Conservation (phyloP, 2,113 vertebrate genomes). For the Ochotona princeps region DNA sequence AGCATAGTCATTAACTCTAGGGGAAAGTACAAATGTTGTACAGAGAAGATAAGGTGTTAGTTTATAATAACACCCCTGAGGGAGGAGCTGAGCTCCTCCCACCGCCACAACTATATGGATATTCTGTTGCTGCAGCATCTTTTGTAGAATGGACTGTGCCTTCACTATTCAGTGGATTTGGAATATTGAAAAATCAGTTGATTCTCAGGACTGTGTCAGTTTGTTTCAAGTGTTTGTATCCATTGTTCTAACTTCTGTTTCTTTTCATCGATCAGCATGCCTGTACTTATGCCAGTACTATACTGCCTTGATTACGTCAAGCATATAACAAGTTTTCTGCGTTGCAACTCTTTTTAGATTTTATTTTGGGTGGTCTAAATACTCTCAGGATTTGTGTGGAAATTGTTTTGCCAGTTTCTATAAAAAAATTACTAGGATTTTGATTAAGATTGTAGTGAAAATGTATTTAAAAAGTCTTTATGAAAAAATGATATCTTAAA, state of each 20-base stretch:
- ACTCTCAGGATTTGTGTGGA: slow-evolving; percentile 9
- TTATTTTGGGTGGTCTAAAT: slow-evolving; percentile 9
- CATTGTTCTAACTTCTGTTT: too few relatives aligned
- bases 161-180: not conserved
- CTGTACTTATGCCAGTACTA: too few relatives aligned
- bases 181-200: not conserved
- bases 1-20: slow-evolving; percentile 6
- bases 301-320: not conserved
- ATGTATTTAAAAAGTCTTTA: not conserved
- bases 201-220: not conserved
- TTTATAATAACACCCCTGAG: too few relatives aligned
- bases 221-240: not conserved
- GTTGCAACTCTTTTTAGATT: not conserved
- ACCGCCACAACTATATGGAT: not conserved
- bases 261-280: not conserved
- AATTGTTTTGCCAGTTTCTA: slow-evolving; percentile 13
- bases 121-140: not conserved
- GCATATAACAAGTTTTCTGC: not conserved
- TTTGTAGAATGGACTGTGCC: not conserved
- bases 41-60: not conserved
- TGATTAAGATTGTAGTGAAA: not conserved
- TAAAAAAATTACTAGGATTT: not conserved
- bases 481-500: slow-evolving; percentile 2
- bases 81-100: too few relatives aligned
- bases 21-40: not conserved